Conservation (phyloP, 2,113 vertebrate species). For the Pardalotus punctatus region DNA sequence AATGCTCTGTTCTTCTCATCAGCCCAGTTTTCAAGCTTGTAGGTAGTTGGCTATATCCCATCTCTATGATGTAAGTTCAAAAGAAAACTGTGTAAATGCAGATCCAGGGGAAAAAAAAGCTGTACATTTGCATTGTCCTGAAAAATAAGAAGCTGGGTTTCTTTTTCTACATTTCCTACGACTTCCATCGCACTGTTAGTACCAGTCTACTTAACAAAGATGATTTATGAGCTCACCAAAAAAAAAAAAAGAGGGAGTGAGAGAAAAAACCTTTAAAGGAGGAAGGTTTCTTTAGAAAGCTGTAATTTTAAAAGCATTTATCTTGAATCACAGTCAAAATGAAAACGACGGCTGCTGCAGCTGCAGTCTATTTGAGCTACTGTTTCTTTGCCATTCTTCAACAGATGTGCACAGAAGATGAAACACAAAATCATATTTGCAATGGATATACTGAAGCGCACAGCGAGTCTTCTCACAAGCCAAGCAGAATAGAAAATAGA, state of each 20-base stretch:
- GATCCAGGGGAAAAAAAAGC: neutral
- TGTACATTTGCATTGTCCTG: neutral
- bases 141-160: neutral
- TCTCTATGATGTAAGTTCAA: constrained; percentile 1
- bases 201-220: neutral
- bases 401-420: constrained; percentile 53
- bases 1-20: neutral
- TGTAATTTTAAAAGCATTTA: constrained; percentile 60
- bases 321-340: constrained; percentile 44
- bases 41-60: neutral
- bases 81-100: neutral
- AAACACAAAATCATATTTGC: constrained; percentile 43
- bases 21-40: neutral
- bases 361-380: constrained; percentile 50
- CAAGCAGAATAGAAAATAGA: neutral
- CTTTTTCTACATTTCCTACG: neutral
- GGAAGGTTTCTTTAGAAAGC: constrained; percentile 20
- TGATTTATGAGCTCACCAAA: neutral
- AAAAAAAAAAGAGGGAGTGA: neutral
- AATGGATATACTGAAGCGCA: neutral
- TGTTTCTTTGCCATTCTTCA: constrained; percentile 20
- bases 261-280: constrained; percentile 18
- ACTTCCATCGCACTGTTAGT: neutral
- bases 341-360: constrained; percentile 10
- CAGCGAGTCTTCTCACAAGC: constrained; percentile 18